Conservation (phyloP, 2,888 invertebrate genomes). For the Eupithecia abbreviata region DNA sequence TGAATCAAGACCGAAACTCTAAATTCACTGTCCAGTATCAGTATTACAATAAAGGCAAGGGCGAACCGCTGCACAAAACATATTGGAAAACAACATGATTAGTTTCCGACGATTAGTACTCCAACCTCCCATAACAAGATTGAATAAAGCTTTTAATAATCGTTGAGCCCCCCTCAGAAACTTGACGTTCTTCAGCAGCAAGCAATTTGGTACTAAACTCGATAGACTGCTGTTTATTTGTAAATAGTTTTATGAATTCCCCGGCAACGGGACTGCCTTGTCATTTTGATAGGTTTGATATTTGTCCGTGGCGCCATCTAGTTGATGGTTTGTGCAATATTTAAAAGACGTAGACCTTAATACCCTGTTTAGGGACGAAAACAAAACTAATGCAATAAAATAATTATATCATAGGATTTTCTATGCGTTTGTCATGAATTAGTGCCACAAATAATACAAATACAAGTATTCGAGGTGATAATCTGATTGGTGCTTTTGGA, state of each 20-base stretch:
- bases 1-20: too few relatives aligned
- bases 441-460: conserved; percentile 1
- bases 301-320: conserved; percentile 11
- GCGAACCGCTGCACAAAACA: neutral
- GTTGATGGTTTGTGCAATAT: conserved; percentile 5
- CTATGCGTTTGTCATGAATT: neutral
- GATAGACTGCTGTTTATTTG: conserved; percentile 8
- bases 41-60: neutral
- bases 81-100: neutral
- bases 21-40: too few relatives aligned
- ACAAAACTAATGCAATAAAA: neutral
- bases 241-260: conserved; percentile 16
- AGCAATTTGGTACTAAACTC: neutral
- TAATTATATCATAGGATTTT: neutral
- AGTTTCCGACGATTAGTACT: neutral
- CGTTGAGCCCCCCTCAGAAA: neutral
- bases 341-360: neutral
- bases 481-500: neutral
- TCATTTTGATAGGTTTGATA: conserved; percentile 12
- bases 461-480: neutral
- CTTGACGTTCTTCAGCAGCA: neutral
- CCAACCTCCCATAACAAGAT: neutral
- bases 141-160: neutral
- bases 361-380: neutral
- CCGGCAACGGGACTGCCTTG: neutral